phyloP scores from a whole-genome alignment of 2,888 invertebrate species.

The Pyrrhia umbra region DNA sequence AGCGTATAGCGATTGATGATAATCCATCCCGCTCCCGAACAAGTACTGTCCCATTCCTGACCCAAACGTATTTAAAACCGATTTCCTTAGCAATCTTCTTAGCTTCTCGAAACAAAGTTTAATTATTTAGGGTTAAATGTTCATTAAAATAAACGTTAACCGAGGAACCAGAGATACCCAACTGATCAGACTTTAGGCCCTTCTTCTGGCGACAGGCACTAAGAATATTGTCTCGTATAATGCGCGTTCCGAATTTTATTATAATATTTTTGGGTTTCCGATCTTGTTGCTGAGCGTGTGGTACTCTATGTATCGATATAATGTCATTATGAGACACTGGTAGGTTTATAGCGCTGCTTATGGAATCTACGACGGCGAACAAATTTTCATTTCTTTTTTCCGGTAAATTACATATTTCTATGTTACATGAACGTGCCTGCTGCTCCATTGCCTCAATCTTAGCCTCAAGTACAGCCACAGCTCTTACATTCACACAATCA shows the following conservation, averaged over 20 bases:
- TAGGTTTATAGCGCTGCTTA: too few species aligned
- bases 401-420: too few species aligned
- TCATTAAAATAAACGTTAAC: neutral
- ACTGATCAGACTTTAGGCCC: conserved; percentile 3
- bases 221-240: conserved; percentile 1
- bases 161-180: neutral
- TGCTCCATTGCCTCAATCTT: too few species aligned
- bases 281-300: neutral
- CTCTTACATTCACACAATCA: too few species aligned
- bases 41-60: conserved; percentile 1
- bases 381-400: too few species aligned
- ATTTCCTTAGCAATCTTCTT: too few species aligned
- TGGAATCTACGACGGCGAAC: too few species aligned
- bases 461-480: too few species aligned
- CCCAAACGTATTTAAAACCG: conserved; percentile 1
- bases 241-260: neutral
- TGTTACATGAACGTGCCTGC: too few species aligned
- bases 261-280: conserved; percentile 4
- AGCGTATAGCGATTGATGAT: neutral
- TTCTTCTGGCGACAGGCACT: neutral
- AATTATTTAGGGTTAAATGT: conserved; percentile 5
- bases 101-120: conserved; percentile 1
- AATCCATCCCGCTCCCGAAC: conserved; percentile 1
- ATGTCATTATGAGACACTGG: too few species aligned
- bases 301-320: too few species aligned